Percentiles rank a stretch among this genome's conserved stretches.
Evolutionary conservation across 2,888 invertebrate genomes (phyloP).

Genomic region (Gastrophysa polygoni): DNA sequence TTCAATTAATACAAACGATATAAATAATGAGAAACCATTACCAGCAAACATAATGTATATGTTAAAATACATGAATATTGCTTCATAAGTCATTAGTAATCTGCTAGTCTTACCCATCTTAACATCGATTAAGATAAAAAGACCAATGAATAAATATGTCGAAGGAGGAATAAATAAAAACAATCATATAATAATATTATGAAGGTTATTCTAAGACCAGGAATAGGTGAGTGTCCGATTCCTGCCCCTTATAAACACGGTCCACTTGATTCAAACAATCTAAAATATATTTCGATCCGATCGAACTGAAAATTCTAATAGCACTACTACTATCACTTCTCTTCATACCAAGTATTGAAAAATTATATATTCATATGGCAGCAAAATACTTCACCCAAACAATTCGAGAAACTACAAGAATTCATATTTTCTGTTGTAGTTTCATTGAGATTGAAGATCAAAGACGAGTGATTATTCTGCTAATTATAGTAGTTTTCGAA

Average conservation of each 20-base stretch:
- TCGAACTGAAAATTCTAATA: background rate
- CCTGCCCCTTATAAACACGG: background rate
- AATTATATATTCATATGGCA: conserved; percentile 12
- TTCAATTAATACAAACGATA: conserved; percentile 19
- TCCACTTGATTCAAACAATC: background rate
- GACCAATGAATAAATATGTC: conserved; percentile 28
- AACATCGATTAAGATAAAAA: conserved; percentile 47
- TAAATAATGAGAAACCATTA: conserved; percentile 38
- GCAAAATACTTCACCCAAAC: background rate
- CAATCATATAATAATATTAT: background rate
- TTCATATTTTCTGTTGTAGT: background rate
- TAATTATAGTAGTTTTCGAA: no score
- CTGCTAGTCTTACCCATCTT: conserved; percentile 44
- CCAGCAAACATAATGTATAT: conserved; percentile 50
- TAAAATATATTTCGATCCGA: background rate
- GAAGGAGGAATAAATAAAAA: conserved; percentile 20
- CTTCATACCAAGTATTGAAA: conserved; percentile 12
- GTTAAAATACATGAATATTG: conserved; percentile 50
- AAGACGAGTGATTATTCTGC: background rate
- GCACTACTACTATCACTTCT: background rate
- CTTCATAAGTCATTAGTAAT: conserved; percentile 41
- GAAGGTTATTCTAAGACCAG: background rate
- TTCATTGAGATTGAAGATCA: background rate
- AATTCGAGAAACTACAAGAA: background rate
- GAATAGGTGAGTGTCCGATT: background rate